Evolutionary conservation across 2,888 invertebrate genomes (phyloP), one percentile per base, ranked within the genome.

Genomic region (Nyleta sp.): DNA sequence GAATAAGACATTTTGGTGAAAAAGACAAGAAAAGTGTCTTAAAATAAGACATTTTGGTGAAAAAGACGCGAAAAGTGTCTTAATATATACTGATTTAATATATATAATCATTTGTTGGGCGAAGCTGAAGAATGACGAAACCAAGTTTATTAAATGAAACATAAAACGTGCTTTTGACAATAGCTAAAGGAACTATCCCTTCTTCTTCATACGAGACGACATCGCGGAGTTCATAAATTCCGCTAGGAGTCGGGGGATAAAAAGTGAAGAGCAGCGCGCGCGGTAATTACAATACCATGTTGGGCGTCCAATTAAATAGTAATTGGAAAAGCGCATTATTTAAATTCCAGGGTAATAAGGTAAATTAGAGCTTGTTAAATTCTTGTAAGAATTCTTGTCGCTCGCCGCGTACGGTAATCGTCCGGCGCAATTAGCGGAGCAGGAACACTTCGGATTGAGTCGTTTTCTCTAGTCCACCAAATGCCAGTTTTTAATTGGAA

Each of bases 291-390:
- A 55, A 57, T 42, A 53, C 67, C 46, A 64, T 64, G 42, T 59
- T 18, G 59, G 57, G 44, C 31, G 15, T 20, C 57, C 70, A 76
- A 70, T 76, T 70, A 70, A 64, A 70, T 70, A 52, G 64, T 76
- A 70, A 76, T 70, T 76, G 70, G 76, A 65, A 75, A 59, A 64
- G 18, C 46, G 48, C 70, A 50, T 76, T 76, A 70, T 64, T 76
- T 64, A 76, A 76, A 70, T 76, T 70, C 64, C 64, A 33, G 31
- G 33, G 52, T 75, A 70, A 70, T 70, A 64, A 55, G 59, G 50
- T 71, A 59, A 71, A 76, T 76, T 76, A 71, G 76, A 50, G 22
- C 65, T 76, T 71, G 76, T 70, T 71, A 71, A 53, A 50, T 70
- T 57, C 70, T 50, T 55, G 60, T 62, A 75, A 52, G 38, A 57